Evolutionary conservation across 2,797 vertebrate species (phyloP).

Genomic region (Paramormyrops hopkinsi): DNA sequence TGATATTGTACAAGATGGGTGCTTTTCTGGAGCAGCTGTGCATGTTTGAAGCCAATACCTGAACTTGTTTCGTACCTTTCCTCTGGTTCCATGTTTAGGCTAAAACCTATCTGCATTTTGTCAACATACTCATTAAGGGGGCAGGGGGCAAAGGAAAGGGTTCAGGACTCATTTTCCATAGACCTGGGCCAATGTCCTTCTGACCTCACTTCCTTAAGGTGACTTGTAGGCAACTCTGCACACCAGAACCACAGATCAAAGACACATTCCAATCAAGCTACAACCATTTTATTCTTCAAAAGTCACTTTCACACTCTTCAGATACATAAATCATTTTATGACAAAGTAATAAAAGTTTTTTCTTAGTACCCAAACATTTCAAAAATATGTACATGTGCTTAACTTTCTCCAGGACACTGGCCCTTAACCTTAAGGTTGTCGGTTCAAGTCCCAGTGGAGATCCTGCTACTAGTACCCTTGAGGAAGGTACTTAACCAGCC

Average conservation of each 20-base stretch:
- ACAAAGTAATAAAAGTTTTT: background rate
- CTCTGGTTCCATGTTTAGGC: conserved; percentile 25
- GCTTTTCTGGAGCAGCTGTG: background rate
- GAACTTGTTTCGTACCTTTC: conserved; percentile 15
- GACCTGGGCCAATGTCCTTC: conserved; percentile 63
- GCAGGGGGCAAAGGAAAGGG: conserved; percentile 5
- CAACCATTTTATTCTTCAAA: conserved; percentile 23
- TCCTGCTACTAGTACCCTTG: conserved; percentile 1
- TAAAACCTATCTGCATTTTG: conserved; percentile 55
- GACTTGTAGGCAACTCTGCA: conserved; percentile 44
- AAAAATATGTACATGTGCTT: conserved; percentile 13
- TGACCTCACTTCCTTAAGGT: conserved; percentile 60
- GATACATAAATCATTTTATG: background rate
- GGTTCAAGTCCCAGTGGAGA: background rate
- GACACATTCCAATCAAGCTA: conserved; percentile 34
- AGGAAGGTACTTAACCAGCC: background rate
- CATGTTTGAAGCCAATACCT: background rate
- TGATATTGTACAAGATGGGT: background rate
- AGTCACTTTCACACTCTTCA: background rate
- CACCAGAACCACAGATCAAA: conserved; percentile 51
- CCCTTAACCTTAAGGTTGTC: background rate
- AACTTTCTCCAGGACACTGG: conserved; percentile 17
- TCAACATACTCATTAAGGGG: conserved; percentile 46
- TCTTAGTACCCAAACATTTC: background rate
- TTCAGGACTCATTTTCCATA: conserved; percentile 61